Base-by-base conservation (phyloP, 2,888 invertebrate genomes). In the Cantharis flavilabris region DNA sequence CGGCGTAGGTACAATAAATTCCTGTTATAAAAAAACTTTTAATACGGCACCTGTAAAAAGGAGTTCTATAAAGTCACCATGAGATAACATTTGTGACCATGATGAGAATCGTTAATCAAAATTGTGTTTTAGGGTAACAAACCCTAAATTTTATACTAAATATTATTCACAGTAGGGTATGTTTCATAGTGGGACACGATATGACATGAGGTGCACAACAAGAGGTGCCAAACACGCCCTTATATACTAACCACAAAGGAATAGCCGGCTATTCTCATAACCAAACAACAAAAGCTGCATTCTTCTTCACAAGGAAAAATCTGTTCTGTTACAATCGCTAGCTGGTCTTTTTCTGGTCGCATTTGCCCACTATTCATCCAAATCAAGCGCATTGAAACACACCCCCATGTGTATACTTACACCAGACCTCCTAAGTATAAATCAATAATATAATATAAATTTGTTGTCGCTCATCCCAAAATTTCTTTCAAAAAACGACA, bases 91-190 rank as follows among this genome's bases (percentile, higher is more conserved):
- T 75, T 77, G 70, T 73, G 76, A 70, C 30, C 33, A 63, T 65
- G 79, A 76, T 75, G 76, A 83, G 82, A 84, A 84, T 84, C 85
- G 85, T 85, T 84, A 85, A 85, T 85, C 85, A 85, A 84, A 84
- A 67, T 67, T 73, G 80, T 82, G 82, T 82, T 83, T 83, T 84
- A 80, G 78, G 76, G 78, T 72, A 81, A 81, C 82, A 80, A 80
- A 82, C 82, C 83, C 81, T 76, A 79, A 80, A 83, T 83, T 83
- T 78, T 78, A 79, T 80, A 79, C 81, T 81, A 80, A 78, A 81
- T 81, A 81, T 80, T 80, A 79, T 77, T 80, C 83, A 81, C 83
- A 79, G 81, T 80, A 80, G 83, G 83, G 78, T 77, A 82, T 74
- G 76, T 78, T 72, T 80, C 79, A 78, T 76, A 72, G 78, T 78